phyloP scores from a whole-genome alignment of 2,888 invertebrate genomes.

The Athalia cordata region DNA sequence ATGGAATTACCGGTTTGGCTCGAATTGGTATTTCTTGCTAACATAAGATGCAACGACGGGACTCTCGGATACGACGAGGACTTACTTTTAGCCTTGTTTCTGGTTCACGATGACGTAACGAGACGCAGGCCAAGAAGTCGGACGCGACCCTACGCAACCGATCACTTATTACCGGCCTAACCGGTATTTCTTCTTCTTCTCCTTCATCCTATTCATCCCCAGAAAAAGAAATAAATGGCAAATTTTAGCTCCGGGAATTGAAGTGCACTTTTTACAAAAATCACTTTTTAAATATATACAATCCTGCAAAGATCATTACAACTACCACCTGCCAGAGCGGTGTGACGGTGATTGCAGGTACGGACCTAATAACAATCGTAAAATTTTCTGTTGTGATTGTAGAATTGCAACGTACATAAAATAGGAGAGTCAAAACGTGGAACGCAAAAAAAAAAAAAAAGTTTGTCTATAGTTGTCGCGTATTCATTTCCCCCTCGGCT shows the following conservation, averaged over 20 bases:
- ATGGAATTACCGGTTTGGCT: no score
- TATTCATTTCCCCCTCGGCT: neutral
- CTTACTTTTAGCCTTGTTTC: conserved; percentile 11
- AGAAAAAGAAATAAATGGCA: neutral
- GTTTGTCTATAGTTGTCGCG: neutral
- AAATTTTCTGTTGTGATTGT: no score
- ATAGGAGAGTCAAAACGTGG: no score
- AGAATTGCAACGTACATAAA: no score
- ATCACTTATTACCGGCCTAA: conserved; percentile 30
- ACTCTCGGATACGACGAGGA: neutral
- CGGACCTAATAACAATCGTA: no score
- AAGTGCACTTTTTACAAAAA: neutral
- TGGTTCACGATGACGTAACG: conserved; percentile 31
- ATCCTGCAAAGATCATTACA: neutral
- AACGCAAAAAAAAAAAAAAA: neutral
- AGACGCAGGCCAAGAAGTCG: neutral
- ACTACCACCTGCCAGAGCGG: no score
- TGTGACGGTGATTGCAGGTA: no score
- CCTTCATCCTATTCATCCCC: conserved; percentile 1
- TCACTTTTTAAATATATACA: neutral
- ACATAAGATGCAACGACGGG: no score
- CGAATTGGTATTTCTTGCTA: no score
- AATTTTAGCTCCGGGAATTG: neutral
- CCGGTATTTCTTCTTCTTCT: conserved; percentile 1
- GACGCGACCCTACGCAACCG: conserved; percentile 41